Percentiles rank a stretch among this genome's conserved stretches.
Conservation (phyloP, 1,140 invertebrate species). For the Eueides isabella region DNA sequence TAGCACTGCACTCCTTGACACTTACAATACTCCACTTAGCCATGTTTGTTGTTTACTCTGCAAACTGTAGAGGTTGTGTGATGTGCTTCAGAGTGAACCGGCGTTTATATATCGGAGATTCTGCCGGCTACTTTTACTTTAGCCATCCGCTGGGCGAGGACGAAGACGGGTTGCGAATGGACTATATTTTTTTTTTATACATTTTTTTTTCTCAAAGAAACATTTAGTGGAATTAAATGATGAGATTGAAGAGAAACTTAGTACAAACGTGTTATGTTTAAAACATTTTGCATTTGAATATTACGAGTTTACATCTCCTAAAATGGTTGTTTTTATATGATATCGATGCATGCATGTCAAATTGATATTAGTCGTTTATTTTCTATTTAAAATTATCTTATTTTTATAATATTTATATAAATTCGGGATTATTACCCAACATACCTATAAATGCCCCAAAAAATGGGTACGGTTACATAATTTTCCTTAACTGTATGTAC, state of each 20-base stretch:
- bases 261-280: background rate
- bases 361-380: no score
- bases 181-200: constrained; percentile 39
- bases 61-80: constrained; percentile 59
- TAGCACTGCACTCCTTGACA: constrained; percentile 66
- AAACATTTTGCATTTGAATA: constrained; percentile 4
- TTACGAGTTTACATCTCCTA: background rate
- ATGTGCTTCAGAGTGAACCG: constrained; percentile 48
- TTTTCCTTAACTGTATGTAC: background rate
- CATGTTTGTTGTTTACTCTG: constrained; percentile 63
- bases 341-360: background rate
- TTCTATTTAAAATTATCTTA: no score
- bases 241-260: constrained; percentile 2
- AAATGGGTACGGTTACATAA: background rate
- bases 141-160: constrained; percentile 61
- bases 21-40: constrained; percentile 78
- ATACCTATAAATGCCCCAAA: background rate
- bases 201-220: background rate
- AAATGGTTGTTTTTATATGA: background rate
- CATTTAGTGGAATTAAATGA: background rate
- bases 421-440: background rate
- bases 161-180: constrained; percentile 62
- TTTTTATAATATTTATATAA: background rate
- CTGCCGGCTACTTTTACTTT: constrained; percentile 74
- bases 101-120: constrained; percentile 71